Percentiles rank a stretch among this genome's conserved stretches.
Evolutionary conservation across 2,888 invertebrate species (phyloP).

Genomic region (Micoletzkya japonica): DNA sequence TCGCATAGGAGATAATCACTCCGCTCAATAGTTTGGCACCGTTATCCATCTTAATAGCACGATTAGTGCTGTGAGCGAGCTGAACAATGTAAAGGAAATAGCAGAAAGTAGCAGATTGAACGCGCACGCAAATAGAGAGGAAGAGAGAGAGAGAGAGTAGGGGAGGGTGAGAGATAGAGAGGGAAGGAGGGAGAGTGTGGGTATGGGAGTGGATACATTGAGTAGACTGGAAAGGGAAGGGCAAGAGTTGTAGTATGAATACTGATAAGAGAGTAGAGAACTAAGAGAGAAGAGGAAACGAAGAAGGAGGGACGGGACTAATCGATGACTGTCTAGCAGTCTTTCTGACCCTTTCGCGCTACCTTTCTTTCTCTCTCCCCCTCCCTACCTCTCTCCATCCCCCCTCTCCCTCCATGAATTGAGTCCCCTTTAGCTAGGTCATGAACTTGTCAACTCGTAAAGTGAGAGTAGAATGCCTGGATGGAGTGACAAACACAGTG

Average conservation of each 20-base stretch:
- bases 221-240: no score
- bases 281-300: no score
- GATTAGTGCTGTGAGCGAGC: not conserved
- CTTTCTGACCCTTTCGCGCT: no score
- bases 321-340: no score
- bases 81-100: not conserved
- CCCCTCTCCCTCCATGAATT: not conserved
- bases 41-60: not conserved
- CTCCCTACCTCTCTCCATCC: not conserved
- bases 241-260: no score
- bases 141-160: no score
- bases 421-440: no score
- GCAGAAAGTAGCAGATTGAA: not conserved
- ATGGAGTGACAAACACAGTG: not conserved
- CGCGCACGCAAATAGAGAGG: not conserved
- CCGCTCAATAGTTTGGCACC: not conserved
- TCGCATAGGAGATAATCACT: not conserved
- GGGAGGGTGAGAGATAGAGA: no score
- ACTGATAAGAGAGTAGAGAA: no score
- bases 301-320: no score
- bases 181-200: slow-evolving; percentile 5
- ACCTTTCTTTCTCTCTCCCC: not conserved
- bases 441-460: not conserved
- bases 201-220: no score
- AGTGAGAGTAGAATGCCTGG: not conserved